Base-by-base conservation (phyloP, 2,888 invertebrate species). In the Philonicus albiceps region DNA sequence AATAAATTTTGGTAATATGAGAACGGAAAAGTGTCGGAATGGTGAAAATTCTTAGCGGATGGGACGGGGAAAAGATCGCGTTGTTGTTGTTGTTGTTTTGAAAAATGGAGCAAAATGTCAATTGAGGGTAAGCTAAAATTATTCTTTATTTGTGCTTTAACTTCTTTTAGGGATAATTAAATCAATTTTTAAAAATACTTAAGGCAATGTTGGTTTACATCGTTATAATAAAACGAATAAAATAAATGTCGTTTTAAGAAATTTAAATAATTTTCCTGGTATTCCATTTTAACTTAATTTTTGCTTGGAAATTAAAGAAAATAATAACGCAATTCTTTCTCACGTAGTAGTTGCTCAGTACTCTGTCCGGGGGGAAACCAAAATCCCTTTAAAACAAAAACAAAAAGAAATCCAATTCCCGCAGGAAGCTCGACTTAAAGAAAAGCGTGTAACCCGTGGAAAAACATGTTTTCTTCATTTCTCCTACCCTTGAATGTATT, bases 381-480 rank as follows among this genome's bases (percentile, higher is more conserved):
- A 31, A 31, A 64, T 64, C 64, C 64, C 11, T 40, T 43, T n/a
- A n/a, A n/a, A n/a, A n/a, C n/a, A n/a, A n/a, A n/a, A n/a, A n/a
- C n/a, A 31, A 31, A 19, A 76, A 76, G 40, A 76, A 76, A 43
- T 76, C 76, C 76, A 76, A 37, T 76, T 76, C 40, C 76, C 76
- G 22, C 11, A 76, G 37, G 76, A 76, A 76, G 40, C 19, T 11
- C 43, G 40, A 76, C 37, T 76, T 40, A 64, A 64, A 76, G 40
- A 11, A 76, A 76, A 40, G 30, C 80, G 49, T 80, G 80, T 80
- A 80, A 80, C 53, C n/a, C n/a, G n/a, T 80, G 80, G 80, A 49
- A 80, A 30, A 80, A 80, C 80, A 80, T 80, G 80, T 31, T 80
- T 80, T 49, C 49, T 53, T 80, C 80, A 80, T 80, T 80, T 80